Evolutionary conservation across 2,113 vertebrate genomes (phyloP), one percentile per base, ranked within the genome.

Genomic region (Paraplagusia blochii): DNA sequence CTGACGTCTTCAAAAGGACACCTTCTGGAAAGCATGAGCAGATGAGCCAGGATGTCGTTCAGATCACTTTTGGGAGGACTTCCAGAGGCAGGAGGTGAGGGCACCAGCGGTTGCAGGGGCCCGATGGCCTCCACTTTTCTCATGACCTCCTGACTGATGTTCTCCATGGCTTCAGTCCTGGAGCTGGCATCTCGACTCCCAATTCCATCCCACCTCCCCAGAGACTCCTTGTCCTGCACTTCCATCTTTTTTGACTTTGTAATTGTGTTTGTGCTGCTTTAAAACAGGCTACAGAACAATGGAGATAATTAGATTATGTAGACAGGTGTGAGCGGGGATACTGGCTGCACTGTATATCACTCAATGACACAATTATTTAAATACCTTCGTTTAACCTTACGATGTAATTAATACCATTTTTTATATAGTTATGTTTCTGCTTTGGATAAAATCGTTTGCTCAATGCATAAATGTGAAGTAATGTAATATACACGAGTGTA

Each of bases 21-120:
- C 15, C 92, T 89, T 83, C 86, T 93, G 85, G 95, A 93, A 1
- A 98, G 91, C 94, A 96, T 94, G 49, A 98, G 93, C 56, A 98
- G 85, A 0, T 92, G 93, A 40, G 92, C 93, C 72, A 98, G 88
- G 53, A 88, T 84, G 65, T 85, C 84, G 56, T 92, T 95, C 75
- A 98, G 82, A n/a, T 90, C 92, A 9, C 89, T 88, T 46, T 63
- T 74, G 18, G 66, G 49, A 19, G 67, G 56, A 38, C 58, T 63
- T 17, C 63, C 44, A 1, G 59, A 16, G 66, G 69, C 67, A 9
- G 44, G 58, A 9, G 74, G 33, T 1, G 52, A 72, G 5, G 39
- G 62, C 11, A 54, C 69, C 11, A 58, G 42, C 0, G 76, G 68
- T 9, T 51, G 70, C 17, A 72, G 50, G 0, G 88, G 90, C 33